Conservation (phyloP, 2,888 invertebrate species). For the Melangyna quadrimaculata region DNA sequence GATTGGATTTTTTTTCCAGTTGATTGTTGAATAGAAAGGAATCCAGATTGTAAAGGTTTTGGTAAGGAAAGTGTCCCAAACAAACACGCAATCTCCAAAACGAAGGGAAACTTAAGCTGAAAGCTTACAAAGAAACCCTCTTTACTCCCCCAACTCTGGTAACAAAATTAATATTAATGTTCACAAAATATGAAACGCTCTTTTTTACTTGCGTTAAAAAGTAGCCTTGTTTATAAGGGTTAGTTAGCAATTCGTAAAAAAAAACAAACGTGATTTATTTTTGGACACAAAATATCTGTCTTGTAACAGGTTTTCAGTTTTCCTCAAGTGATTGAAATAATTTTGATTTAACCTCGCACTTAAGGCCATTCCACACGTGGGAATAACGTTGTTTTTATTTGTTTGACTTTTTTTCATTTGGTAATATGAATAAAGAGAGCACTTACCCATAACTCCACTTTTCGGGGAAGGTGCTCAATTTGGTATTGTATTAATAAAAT, state of each 20-base stretch:
- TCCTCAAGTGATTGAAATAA: not conserved
- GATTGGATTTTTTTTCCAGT: not conserved
- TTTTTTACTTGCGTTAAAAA: not conserved
- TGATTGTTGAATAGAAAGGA: not conserved
- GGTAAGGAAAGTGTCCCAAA: not conserved
- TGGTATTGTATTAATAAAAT: too few relatives aligned
- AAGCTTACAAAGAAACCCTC: not conserved
- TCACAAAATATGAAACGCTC: not conserved
- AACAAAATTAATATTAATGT: not conserved
- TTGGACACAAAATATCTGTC: not conserved
- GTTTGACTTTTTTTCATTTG: too few relatives aligned
- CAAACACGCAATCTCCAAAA: conserved; percentile 23
- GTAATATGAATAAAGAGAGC: too few relatives aligned
- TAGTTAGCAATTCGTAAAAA: not conserved
- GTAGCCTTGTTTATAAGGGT: not conserved
- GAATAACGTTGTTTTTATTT: too few relatives aligned
- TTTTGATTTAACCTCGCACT: not conserved
- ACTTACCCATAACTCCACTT: too few relatives aligned
- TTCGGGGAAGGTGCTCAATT: too few relatives aligned
- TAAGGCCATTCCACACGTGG: not conserved
- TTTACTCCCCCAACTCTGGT: not conserved
- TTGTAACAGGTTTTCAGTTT: not conserved
- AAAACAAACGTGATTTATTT: not conserved
- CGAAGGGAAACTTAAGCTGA: not conserved
- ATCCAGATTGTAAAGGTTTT: not conserved